phyloP scores from a whole-genome alignment of 1,140 invertebrate species.

The Aplysia californica region DNA sequence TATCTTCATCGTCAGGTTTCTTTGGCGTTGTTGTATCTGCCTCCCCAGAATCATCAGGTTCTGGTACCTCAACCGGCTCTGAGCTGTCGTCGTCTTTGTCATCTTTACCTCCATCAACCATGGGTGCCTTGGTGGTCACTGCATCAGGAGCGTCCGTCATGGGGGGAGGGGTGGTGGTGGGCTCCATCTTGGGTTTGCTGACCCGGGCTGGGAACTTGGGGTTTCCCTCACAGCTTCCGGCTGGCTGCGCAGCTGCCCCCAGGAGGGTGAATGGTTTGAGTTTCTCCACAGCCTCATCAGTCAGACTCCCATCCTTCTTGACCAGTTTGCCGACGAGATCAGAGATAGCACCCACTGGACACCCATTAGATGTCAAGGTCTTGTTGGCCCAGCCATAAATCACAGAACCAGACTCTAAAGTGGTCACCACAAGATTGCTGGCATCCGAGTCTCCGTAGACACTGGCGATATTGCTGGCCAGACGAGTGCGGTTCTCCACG shows the following conservation, averaged over 20 bases:
- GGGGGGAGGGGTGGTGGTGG: slow-evolving; percentile 3
- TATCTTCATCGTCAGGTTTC: too few relatives aligned
- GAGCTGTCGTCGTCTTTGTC: slow-evolving; percentile 29
- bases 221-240: slow-evolving; percentile 77
- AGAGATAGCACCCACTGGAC: slow-evolving; percentile 81
- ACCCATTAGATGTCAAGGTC: slow-evolving; percentile 77
- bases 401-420: slow-evolving; percentile 71
- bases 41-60: too few relatives aligned
- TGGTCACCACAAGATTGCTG: slow-evolving; percentile 77
- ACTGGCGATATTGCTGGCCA: slow-evolving; percentile 79
- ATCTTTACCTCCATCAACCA: too few relatives aligned
- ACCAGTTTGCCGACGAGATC: slow-evolving; percentile 75
- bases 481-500: slow-evolving; percentile 73
- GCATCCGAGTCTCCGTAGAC: slow-evolving; percentile 82
- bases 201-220: slow-evolving; percentile 36
- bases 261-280: slow-evolving; percentile 78
- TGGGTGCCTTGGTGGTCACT: slow-evolving; percentile 4
- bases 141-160: not conserved
- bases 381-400: slow-evolving; percentile 83
- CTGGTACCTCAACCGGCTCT: too few relatives aligned
- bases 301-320: slow-evolving; percentile 68
- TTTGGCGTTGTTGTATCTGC: too few relatives aligned
- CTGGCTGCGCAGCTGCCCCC: slow-evolving; percentile 77
- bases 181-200: not conserved
- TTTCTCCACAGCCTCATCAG: slow-evolving; percentile 75